A percentile compares a stretch with the other conserved stretches of the same genome.
Evolutionary conservation across 2,797 vertebrate species (phyloP).

Genomic region (Gymnopithys bicolor): DNA sequence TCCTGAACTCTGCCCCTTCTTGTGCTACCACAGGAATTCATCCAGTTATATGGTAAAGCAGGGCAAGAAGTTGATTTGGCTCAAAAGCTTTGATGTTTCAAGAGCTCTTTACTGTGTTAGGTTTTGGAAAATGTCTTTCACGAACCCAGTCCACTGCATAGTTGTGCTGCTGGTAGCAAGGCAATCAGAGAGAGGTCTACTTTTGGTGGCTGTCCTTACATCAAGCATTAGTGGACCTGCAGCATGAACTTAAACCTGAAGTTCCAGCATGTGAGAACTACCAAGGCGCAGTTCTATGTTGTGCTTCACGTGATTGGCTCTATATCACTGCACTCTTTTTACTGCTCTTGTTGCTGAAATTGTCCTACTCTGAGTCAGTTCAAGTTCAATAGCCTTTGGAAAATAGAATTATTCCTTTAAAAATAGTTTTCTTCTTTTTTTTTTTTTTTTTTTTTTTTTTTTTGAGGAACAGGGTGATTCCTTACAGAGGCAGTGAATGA

Average conservation of each 20-base stretch:
- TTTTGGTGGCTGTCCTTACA: not conserved
- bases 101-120: not conserved
- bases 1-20: slow-evolving; percentile 39
- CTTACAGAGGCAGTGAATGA: not conserved
- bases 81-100: not conserved
- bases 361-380: not conserved
- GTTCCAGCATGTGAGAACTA: not conserved
- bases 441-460: not conserved
- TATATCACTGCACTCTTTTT: not conserved
- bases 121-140: not conserved
- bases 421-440: not conserved
- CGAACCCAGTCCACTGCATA: not conserved
- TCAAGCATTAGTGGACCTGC: not conserved
- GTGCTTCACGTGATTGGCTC: fast-evolving
- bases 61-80: not conserved
- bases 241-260: not conserved
- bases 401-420: not conserved
- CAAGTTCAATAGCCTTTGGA: not conserved
- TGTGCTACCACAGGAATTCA: slow-evolving; percentile 6
- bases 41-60: not conserved
- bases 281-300: not conserved
- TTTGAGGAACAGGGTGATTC: not conserved
- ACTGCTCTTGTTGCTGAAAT: not conserved
- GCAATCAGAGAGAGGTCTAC: not conserved
- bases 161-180: not conserved